Base-by-base conservation (phyloP, 2,113 vertebrate species). In the Prinia subflava region DNA sequence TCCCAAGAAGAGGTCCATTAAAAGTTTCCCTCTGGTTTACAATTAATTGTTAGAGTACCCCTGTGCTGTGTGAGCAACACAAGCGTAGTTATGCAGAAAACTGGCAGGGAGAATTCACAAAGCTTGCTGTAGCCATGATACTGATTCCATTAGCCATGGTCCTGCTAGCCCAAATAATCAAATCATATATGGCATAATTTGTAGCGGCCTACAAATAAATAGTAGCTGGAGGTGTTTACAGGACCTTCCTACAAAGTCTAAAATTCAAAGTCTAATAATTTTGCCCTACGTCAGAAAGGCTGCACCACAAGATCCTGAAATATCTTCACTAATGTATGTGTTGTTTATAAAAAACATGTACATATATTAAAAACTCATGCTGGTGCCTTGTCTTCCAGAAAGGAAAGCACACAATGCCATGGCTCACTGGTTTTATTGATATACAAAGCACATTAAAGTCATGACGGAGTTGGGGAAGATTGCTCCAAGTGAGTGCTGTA, bases 121-220 rank as follows among this genome's bases (percentile, higher is more conserved):
- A 97, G 97, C 97, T 97, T 77, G 77, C 94, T 96, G 83, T 89
- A 96, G 95, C 85, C 60, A 27, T 84, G 92, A 75, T 93, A 90
- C 94, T 97, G 97, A 98, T 97, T 97, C 97, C 93, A 97, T 98
- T 98, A 98, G 96, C 95, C 92, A 98, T 97, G 97, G 95, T 98
- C 96, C 95, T 87, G 79, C 96, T 97, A 97, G 93, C 89, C 89
- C 93, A 95, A 94, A 97, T 97, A 97, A 97, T 96, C 96, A 97
- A 97, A 97, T 98, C 90, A 89, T 90, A 97, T 87, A 89, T 90
- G 87, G 92, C 83, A 82, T 96, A 96, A 96, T 92, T 92, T 94
- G 85, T 59, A 93, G 95, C 83, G 91, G 95, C 82, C 73, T 89
- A 91, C 73, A 95, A 96, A 91, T 89, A 95, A 96, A 94, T 17